A percentile compares a stretch with the other conserved stretches of the same genome.
Evolutionary conservation across 2,797 vertebrate species (phyloP).

Genomic region (Crotalus adamanteus): DNA sequence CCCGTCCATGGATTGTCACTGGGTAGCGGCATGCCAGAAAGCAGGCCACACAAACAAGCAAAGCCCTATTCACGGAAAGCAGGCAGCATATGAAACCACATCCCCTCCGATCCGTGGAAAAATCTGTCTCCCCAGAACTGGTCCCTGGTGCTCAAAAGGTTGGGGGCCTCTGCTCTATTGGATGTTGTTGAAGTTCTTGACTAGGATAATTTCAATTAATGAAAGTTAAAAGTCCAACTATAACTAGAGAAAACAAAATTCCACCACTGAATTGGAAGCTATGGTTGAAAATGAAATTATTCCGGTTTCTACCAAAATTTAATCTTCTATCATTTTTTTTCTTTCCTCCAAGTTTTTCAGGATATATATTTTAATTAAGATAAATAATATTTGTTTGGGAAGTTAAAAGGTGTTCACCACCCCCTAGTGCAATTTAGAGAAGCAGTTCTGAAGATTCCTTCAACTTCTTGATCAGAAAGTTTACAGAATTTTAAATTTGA

Average conservation of each 20-base stretch:
- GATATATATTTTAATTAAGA: not conserved
- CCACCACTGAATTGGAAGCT: not conserved
- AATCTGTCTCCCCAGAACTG: too few species aligned
- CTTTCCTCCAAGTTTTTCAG: not conserved
- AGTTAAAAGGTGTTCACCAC: not conserved
- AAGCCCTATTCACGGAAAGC: too few species aligned
- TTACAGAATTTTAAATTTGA: not conserved
- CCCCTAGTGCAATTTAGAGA: not conserved
- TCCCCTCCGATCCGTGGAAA: too few species aligned
- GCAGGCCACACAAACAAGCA: too few species aligned
- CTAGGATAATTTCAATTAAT: not conserved
- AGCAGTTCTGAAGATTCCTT: not conserved
- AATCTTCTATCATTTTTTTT: slow-evolving; percentile 30
- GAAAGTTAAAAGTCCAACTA: not conserved
- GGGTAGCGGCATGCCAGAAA: too few species aligned
- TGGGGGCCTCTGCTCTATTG: too few species aligned
- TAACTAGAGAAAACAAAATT: too few species aligned
- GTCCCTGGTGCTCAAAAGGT: too few species aligned
- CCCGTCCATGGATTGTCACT: too few species aligned
- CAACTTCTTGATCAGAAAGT: not conserved
- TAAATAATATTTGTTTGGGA: not conserved
- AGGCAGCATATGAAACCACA: too few species aligned
- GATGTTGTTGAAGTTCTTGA: not conserved
- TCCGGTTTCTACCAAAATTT: slow-evolving; percentile 32
- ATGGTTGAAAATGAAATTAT: not conserved